These are phyloP conservation scores for Acinonyx jubatus DNA, from an alignment of 2,113 vertebrate genomes.

Conservation along the genomic window DNA sequence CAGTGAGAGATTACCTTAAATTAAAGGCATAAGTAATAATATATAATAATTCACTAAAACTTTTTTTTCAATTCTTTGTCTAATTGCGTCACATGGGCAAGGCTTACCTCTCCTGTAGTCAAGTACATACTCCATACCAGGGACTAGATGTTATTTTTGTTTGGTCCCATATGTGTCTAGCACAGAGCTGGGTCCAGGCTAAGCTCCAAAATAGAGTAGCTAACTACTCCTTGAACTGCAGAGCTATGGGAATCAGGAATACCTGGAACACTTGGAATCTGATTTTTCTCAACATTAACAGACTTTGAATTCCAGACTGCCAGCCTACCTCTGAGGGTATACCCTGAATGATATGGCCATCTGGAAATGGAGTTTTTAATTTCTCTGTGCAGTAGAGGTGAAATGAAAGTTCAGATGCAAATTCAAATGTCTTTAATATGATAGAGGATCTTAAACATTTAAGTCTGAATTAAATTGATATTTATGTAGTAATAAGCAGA, in stretches of 20 bases:
- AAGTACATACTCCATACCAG: not conserved
- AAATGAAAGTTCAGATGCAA: slow-evolving; percentile 48
- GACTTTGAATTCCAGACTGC: not conserved
- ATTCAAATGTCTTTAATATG: slow-evolving; percentile 40
- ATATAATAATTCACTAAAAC: not conserved
- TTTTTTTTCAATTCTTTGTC: not conserved
- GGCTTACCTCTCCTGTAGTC: not conserved
- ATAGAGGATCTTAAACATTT: slow-evolving; percentile 56
- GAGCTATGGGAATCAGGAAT: not conserved
- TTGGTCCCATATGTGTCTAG: not conserved
- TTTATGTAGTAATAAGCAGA: not conserved
- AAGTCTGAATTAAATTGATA: slow-evolving; percentile 45
- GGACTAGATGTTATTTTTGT: not conserved
- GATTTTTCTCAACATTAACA: not conserved
- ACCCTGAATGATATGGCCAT: not conserved
- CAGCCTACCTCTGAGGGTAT: not conserved
- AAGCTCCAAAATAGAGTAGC: not conserved
- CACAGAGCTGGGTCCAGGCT: not conserved
- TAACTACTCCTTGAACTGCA: not conserved
- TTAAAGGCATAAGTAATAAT: not conserved
- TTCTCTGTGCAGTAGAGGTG: slow-evolving; percentile 43
- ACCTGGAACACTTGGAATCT: not conserved
- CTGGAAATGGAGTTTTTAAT: slow-evolving; percentile 42
- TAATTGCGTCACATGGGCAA: not conserved
- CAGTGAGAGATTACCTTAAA: not conserved